phyloP scores from a whole-genome alignment of 2,113 vertebrate genomes.

The Dryoscopus gambensis region DNA sequence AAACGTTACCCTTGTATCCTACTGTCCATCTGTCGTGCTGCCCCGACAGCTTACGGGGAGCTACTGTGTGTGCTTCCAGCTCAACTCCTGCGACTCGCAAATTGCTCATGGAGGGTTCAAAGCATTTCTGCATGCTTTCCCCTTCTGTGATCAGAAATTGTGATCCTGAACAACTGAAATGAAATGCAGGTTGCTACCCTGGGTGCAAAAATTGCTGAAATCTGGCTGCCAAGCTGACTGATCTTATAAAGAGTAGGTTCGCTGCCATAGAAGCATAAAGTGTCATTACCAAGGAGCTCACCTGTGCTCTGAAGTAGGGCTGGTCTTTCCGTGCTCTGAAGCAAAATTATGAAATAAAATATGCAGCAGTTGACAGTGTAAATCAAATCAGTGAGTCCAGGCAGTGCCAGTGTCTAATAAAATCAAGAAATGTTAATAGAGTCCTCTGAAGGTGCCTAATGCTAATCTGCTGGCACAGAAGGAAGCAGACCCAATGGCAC shows the following conservation, averaged over 20 bases:
- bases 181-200: not conserved
- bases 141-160: not conserved
- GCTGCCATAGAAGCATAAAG: not conserved
- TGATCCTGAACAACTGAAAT: not conserved
- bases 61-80: not conserved
- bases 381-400: conserved; percentile 8
- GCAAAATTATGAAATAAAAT: not conserved
- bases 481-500: not conserved
- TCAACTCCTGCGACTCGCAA: not conserved
- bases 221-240: not conserved
- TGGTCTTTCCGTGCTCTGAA: not conserved
- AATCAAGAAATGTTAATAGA: conserved; percentile 48
- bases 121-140: not conserved
- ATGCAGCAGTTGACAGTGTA: not conserved
- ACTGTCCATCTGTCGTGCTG: not conserved
- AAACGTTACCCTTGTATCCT: not conserved
- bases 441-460: not conserved
- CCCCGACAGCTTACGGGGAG: not conserved
- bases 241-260: not conserved
- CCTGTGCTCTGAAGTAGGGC: not conserved
- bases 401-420: not conserved
- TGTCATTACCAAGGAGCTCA: not conserved
- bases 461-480: not conserved
- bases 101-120: not conserved
- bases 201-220: not conserved